Evolutionary conservation across 2,888 invertebrate genomes (phyloP).

Genomic region (Agrochola lychnidis): DNA sequence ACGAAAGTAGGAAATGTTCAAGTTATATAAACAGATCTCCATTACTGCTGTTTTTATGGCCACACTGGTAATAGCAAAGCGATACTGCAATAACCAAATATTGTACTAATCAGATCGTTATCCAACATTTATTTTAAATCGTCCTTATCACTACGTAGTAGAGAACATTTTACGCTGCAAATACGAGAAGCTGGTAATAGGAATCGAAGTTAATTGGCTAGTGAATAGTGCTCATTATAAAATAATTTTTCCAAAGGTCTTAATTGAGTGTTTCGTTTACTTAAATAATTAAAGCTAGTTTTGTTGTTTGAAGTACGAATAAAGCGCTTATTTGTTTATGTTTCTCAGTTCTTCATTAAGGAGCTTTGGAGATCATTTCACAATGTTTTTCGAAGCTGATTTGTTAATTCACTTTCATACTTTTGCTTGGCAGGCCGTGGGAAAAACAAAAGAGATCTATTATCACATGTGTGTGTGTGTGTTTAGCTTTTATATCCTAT

Average conservation of each 20-base stretch:
- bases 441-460: constrained; percentile 53
- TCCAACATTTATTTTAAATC: constrained; percentile 10
- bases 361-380: constrained; percentile 54
- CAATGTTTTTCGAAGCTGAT: constrained; percentile 50
- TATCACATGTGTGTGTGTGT: constrained; percentile 14
- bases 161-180: constrained; percentile 34
- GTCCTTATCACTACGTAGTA: constrained; percentile 1
- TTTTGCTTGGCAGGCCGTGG: constrained; percentile 49
- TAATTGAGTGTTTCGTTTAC: constrained; percentile 66
- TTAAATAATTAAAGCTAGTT: constrained; percentile 60
- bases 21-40: constrained; percentile 31
- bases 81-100: constrained; percentile 55
- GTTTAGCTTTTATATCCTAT: constrained; percentile 39
- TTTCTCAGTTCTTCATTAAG: constrained; percentile 59
- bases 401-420: constrained; percentile 46
- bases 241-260: constrained; percentile 66
- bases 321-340: constrained; percentile 68
- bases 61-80: constrained; percentile 35
- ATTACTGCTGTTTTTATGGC: constrained; percentile 42
- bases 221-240: constrained; percentile 70
- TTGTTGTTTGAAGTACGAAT: constrained; percentile 59
- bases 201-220: constrained; percentile 60
- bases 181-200: constrained; percentile 22
- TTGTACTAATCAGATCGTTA: constrained; percentile 57
- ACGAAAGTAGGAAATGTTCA: constrained; percentile 37